phyloP scores from a whole-genome alignment of 2,797 vertebrate genomes.

The Alcedo atthis region DNA sequence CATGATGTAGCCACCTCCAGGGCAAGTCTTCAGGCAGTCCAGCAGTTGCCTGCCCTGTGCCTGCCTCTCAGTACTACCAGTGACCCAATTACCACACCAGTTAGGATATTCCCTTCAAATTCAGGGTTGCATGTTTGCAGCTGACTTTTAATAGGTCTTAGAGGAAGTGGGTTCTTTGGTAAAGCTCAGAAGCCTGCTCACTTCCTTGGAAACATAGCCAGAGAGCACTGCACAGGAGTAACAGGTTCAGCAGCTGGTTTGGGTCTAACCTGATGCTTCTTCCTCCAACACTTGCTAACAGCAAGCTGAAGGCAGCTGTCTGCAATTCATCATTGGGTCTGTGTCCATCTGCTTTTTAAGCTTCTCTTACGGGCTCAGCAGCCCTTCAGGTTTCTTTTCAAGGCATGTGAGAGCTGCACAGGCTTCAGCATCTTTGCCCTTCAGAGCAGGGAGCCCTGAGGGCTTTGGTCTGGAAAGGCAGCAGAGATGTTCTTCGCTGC shows the following conservation, averaged over 20 bases:
- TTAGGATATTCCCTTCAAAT: neutral
- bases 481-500: neutral
- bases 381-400: neutral
- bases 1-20: neutral
- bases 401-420: neutral
- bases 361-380: neutral
- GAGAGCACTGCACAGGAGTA: neutral
- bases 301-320: neutral
- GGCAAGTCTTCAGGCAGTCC: neutral
- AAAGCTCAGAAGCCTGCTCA: fast-evolving
- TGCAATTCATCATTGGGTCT: neutral
- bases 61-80: neutral
- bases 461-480: neutral
- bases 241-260: neutral
- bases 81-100: neutral
- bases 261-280: neutral
- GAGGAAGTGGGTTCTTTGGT: neutral
- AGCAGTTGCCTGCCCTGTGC: neutral
- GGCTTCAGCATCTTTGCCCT: neutral
- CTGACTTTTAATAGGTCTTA: neutral
- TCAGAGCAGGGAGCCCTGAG: neutral
- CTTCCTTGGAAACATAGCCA: neutral
- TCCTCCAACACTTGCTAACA: neutral
- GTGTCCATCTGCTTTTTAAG: neutral
- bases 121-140: neutral